phyloP scores from a whole-genome alignment of 1,140 invertebrate genomes.

The Brachionus angularis region DNA sequence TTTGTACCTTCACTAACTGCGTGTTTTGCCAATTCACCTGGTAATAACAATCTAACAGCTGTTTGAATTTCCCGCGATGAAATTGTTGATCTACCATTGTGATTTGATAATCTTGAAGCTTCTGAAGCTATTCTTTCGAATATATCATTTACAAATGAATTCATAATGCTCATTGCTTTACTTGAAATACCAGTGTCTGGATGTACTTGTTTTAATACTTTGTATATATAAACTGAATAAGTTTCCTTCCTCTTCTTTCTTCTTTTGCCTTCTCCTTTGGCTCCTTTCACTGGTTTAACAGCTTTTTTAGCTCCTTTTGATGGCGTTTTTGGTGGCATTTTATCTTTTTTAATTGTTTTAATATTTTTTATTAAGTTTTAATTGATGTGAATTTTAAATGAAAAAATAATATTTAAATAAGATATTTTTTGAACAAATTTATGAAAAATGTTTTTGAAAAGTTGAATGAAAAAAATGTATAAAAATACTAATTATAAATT shows the following conservation, averaged over 20 bases:
- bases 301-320: constrained; percentile 37
- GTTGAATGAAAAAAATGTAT: too few relatives aligned
- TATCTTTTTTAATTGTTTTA: background rate
- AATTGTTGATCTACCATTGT: constrained; percentile 67
- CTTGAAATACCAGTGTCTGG: constrained; percentile 60
- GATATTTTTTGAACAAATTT: too few relatives aligned
- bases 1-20: constrained; percentile 64
- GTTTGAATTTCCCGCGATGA: constrained; percentile 65
- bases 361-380: background rate
- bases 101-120: constrained; percentile 66
- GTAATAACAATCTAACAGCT: constrained; percentile 63
- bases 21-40: constrained; percentile 65
- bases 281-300: constrained; percentile 9
- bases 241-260: constrained; percentile 44
- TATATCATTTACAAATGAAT: constrained; percentile 67
- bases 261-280: background rate
- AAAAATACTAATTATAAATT: too few relatives aligned
- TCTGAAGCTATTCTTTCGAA: constrained; percentile 68
- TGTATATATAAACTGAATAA: constrained; percentile 49
- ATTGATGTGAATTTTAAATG: too few relatives aligned
- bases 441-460: too few relatives aligned
- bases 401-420: too few relatives aligned
- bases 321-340: constrained; percentile 39
- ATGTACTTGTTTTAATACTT: constrained; percentile 58
- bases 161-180: constrained; percentile 67